Evolutionary conservation across 2,888 invertebrate genomes (phyloP), one percentile per base, ranked within the genome.

Genomic region (Drosophila vallismaia): DNA sequence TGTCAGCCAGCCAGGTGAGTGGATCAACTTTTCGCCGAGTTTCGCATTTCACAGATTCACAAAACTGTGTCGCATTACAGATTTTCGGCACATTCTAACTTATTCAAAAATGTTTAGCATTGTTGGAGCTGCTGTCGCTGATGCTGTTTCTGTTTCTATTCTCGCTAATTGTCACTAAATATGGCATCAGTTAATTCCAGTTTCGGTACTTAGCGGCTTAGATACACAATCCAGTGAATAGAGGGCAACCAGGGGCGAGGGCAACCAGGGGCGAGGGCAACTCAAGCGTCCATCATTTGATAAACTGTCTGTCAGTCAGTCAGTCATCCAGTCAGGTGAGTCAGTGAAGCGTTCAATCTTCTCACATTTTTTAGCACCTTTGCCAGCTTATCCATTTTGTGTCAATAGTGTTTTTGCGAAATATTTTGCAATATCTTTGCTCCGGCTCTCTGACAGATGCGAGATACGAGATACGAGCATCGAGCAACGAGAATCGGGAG

Each of bases 141-240:
- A 5, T 10, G 10, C 36, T 36, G 36, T 36, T 36, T 36, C 36
- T 36, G 36, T 12, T 8, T 42, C 12, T 50, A 36, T 69, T 71
- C 48, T 44, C 54, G 60, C 57, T 73, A 73, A 74, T 68, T 74
- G 74, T 74, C 74, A 74, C 74, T 74, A 60, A 74, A 74, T 74
- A 74, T 64, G 74, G 69, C 74, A 69, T 74, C 69, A 69, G 74
- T 64, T 74, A 73, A 59, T 74, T 64, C 67, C 51, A 60, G 58
- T 63, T 64, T 56, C 38, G 42, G 48, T 58, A 56, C 54, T 57
- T 71, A 45, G 55, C 55, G 51, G 58, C 36, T 29, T n/a, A 45
- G 38, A 33, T 12, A 31, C 12, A 42, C 9, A 60, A 49, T 14
- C 7, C 19, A 4, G 14, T 14, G 44, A 10, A 19, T 8, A 3